phyloP scores from a whole-genome alignment of 2,797 vertebrate genomes.

The Champsocephalus gunnari region DNA sequence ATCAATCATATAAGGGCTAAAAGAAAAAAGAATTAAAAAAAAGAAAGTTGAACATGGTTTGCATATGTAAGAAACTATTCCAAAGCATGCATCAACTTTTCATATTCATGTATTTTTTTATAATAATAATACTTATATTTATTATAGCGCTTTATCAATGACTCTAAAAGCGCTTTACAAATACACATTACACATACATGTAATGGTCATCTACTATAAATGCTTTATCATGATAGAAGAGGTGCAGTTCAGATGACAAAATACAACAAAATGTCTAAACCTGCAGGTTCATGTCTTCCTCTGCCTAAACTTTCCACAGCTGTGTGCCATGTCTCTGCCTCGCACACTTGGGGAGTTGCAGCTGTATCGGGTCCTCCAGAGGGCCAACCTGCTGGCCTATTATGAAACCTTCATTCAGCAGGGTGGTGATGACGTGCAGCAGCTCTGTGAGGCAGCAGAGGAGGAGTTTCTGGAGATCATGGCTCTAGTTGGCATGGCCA shows the following conservation, averaged over 20 bases:
- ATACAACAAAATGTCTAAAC: conserved; percentile 36
- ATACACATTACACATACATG: too few relatives aligned
- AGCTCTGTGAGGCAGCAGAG: conserved; percentile 97
- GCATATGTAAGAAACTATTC: not conserved
- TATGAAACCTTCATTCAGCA: conserved; percentile 99
- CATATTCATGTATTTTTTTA: not conserved
- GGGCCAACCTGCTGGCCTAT: conserved; percentile 96
- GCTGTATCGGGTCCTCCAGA: conserved; percentile 95
- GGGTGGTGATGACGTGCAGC: conserved; percentile 97
- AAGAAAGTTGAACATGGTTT: not conserved
- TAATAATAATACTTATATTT: too few relatives aligned
- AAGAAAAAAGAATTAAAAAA: not conserved
- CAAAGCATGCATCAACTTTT: conserved; percentile 18
- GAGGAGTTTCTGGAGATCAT: conserved; percentile 99
- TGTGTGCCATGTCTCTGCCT: conserved; percentile 91
- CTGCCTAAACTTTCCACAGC: conserved; percentile 57
- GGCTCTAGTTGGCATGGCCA: conserved; percentile 99
- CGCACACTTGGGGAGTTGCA: conserved; percentile 97
- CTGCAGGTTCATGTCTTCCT: conserved; percentile 53
- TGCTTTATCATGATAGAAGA: not conserved
- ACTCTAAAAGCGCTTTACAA: too few relatives aligned
- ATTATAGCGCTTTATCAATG: too few relatives aligned
- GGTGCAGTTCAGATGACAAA: conserved; percentile 24
- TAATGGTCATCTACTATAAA: not conserved
- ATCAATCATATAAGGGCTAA: not conserved